These are phyloP conservation scores for Drosophila mauritiana DNA, from an alignment of 1,140 invertebrate genomes.

Conservation along the genomic window DNA sequence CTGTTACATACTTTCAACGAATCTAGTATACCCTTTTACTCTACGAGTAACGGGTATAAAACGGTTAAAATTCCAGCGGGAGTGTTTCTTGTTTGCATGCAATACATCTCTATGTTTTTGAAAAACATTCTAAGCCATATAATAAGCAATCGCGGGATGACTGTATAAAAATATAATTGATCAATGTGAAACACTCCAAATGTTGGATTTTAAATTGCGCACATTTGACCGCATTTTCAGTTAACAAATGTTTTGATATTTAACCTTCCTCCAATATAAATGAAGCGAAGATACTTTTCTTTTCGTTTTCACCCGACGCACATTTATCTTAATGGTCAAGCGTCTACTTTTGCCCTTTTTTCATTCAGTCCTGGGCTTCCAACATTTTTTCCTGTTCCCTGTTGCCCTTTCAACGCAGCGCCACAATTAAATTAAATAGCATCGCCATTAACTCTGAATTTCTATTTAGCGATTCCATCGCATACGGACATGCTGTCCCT, in stretches of 20 bases:
- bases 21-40: no score
- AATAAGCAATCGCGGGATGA: neutral
- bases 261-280: slow-evolving; percentile 11
- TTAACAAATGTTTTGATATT: slow-evolving; percentile 45
- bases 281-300: slow-evolving; percentile 36
- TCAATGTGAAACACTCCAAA: neutral
- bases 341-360: slow-evolving; percentile 17
- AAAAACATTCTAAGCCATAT: neutral
- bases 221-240: slow-evolving; percentile 19
- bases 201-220: neutral
- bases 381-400: slow-evolving; percentile 3
- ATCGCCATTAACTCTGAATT: slow-evolving; percentile 81
- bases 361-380: neutral
- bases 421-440: slow-evolving; percentile 81
- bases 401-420: slow-evolving; percentile 51
- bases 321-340: slow-evolving; percentile 43
- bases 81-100: no score
- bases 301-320: slow-evolving; percentile 44
- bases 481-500: neutral
- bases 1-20: no score
- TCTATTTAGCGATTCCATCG: slow-evolving; percentile 49
- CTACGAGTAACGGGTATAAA: no score
- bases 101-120: no score
- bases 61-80: no score
- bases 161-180: neutral